A percentile compares a stretch with the other conserved stretches of the same genome.
Conservation (phyloP, 2,888 invertebrate species). For the Cataglyphis cursor region DNA sequence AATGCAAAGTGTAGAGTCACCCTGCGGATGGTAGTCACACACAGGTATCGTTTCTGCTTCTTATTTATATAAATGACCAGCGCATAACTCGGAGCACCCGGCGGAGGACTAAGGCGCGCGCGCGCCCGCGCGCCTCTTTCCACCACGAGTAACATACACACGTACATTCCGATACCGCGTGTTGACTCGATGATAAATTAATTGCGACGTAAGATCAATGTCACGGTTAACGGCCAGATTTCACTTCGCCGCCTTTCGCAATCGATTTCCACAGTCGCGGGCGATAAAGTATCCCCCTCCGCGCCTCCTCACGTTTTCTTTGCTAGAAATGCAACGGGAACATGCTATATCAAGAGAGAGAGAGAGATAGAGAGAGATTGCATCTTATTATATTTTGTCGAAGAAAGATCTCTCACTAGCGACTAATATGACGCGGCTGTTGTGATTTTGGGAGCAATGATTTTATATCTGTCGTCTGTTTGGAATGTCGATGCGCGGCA, state of each 20-base stretch:
- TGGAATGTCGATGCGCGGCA: constrained; percentile 47
- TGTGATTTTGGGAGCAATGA: constrained; percentile 47
- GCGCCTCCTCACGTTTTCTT: constrained; percentile 28
- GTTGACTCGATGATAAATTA: constrained; percentile 77
- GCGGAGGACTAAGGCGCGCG: constrained; percentile 69
- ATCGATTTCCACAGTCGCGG: constrained; percentile 40
- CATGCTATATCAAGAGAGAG: background rate
- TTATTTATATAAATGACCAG: constrained; percentile 87
- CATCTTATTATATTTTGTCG: constrained; percentile 9
- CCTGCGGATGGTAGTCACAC: constrained; percentile 82
- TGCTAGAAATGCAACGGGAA: constrained; percentile 5
- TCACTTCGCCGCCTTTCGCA: constrained; percentile 41
- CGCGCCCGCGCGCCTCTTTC: constrained; percentile 58
- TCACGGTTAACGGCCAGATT: constrained; percentile 69
- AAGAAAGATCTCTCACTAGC: background rate
- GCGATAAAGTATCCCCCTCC: constrained; percentile 25
- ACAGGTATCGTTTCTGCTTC: constrained; percentile 85
- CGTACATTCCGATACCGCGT: constrained; percentile 58
- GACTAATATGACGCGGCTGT: constrained; percentile 15
- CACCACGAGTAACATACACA: constrained; percentile 54
- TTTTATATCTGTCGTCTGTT: constrained; percentile 53
- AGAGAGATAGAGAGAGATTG: too few species aligned
- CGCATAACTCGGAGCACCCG: constrained; percentile 82
- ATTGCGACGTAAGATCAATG: constrained; percentile 70
- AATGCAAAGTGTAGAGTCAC: constrained; percentile 86